Evolutionary conservation across 2,797 vertebrate genomes (phyloP), one percentile per base, ranked within the genome.

Genomic region (Sebastes itinus): DNA sequence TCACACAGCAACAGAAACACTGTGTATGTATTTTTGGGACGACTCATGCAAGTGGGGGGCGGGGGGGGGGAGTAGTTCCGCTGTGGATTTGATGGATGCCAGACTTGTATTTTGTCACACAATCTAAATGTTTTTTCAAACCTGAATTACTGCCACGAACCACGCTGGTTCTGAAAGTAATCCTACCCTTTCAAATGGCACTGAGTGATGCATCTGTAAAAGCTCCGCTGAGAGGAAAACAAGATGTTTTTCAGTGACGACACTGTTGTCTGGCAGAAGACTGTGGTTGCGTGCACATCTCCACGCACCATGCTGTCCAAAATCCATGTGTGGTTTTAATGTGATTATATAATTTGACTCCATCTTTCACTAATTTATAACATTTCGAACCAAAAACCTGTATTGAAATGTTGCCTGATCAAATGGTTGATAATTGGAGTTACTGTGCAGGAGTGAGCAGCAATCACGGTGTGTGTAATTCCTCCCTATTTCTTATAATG

Each of bases 1-100:
- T 91, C 78, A 82, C 85, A 78, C 78, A 74, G 80, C 79, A 74
- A 64, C 66, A 82, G 70, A 75, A 86, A 80, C 49, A 30, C 62
- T 72, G 65, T 73, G 82, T 52, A 33, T 80, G 71, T 82, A 55
- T 75, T 84, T 84, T 81, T 61, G 32, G 59, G 63, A 78, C 27
- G 76, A 75, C 74, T 82, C 27, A 42, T 71, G 67, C 62, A 73
- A 85, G 56, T 33, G 33, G 8, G 9, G 9, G 30, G 11, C 0
- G 11, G 33, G 23, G 55, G 23, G 55, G 18, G 23, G 27, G 28
- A 54, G 81, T 77, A 72, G 67, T 22, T 35, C 55, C 68, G 62
- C 52, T 35, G 42, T 54, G 49, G 38, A 68, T 78, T 42, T 85
- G 80, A 88, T 80, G 60, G 80, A 71, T 88, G 38, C 6, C 3